These are phyloP conservation scores for Arge pagana DNA, from an alignment of 2,888 invertebrate species.

Conservation along the genomic window DNA sequence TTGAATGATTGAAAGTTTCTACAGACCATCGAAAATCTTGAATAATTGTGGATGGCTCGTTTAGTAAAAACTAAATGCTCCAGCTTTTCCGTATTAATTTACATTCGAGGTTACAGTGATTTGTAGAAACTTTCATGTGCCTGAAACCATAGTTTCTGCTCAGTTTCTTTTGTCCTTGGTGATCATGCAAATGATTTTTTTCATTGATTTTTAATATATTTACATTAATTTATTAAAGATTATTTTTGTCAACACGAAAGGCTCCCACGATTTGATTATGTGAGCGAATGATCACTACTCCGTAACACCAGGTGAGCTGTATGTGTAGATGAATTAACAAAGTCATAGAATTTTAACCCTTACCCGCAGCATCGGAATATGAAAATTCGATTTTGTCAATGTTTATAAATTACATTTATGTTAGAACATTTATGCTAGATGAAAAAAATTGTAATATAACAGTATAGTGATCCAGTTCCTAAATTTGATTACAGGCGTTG, in stretches of 20 bases:
- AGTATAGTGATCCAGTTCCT: conserved; percentile 11
- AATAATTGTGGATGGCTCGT: conserved; percentile 44
- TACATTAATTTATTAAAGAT: conserved; percentile 41
- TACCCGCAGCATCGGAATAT: no score
- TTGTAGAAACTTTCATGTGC: conserved; percentile 16
- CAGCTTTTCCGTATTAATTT: conserved; percentile 30
- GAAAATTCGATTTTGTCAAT: background rate
- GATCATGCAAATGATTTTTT: conserved; percentile 26
- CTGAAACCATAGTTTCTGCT: conserved; percentile 26
- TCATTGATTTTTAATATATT: conserved; percentile 28
- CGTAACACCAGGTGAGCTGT: background rate
- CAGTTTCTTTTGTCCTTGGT: conserved; percentile 25
- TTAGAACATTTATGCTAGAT: background rate
- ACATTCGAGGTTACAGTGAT: background rate
- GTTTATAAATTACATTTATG: no score
- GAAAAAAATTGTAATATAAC: background rate
- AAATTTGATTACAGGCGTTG: conserved; percentile 1
- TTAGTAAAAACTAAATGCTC: conserved; percentile 42
- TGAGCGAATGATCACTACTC: background rate
- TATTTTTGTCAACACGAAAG: conserved; percentile 17
- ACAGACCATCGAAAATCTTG: conserved; percentile 9
- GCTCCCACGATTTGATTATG: conserved; percentile 19
- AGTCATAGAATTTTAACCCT: background rate
- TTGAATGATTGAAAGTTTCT: conserved; percentile 1
- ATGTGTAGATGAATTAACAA: background rate